These are phyloP conservation scores for Tragelaphus oryx DNA, from an alignment of 2,797 vertebrate species.

Conservation along the genomic window DNA sequence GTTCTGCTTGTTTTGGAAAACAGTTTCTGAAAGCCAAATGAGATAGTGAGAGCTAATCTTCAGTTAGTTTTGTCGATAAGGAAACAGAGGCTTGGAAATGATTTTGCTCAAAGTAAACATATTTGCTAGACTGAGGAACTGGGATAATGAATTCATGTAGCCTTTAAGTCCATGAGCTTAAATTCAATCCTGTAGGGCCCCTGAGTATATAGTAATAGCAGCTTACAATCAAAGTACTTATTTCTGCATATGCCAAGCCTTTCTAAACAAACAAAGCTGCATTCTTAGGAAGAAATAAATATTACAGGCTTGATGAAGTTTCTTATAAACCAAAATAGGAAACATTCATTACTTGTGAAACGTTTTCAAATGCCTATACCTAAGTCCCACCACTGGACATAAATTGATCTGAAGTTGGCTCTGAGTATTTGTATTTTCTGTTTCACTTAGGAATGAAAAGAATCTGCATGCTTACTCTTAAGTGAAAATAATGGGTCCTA, in stretches of 20 bases:
- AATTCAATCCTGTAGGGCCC: neutral
- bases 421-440: neutral
- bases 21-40: neutral
- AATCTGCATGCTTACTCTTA: neutral
- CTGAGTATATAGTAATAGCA: neutral
- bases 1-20: neutral
- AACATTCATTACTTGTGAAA: neutral
- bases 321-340: neutral
- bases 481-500: neutral
- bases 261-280: neutral
- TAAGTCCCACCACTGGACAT: neutral
- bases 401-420: neutral
- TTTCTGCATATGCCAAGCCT: neutral
- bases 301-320: neutral
- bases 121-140: neutral
- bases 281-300: neutral
- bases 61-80: neutral
- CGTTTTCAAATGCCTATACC: neutral
- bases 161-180: neutral
- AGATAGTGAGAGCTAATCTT: neutral
- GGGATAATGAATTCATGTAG: neutral
- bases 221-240: neutral
- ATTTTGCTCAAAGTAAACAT: neutral
- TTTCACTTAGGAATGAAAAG: neutral
- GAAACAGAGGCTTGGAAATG: neutral